phyloP scores from a whole-genome alignment of 2,797 vertebrate species.

The Gadopsis bispinosus region DNA sequence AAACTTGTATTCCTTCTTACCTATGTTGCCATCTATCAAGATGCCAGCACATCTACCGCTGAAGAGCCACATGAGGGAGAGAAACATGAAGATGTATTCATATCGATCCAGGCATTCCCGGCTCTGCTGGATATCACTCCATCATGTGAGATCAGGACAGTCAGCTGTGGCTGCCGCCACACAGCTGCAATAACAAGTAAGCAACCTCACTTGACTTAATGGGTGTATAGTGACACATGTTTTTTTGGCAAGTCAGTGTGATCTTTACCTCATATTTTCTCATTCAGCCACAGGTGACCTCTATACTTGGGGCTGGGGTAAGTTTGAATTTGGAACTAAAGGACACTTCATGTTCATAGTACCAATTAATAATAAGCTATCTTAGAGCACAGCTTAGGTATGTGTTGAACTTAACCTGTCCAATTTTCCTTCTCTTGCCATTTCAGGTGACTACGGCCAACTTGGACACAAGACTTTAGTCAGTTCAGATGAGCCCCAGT shows the following conservation, averaged over 20 bases:
- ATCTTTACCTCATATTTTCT: constrained; percentile 18
- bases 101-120: constrained; percentile 94
- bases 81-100: constrained; percentile 78
- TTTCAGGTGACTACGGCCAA: constrained; percentile 93
- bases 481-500: constrained; percentile 87
- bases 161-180: constrained; percentile 95
- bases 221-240: background rate
- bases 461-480: constrained; percentile 85
- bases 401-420: background rate
- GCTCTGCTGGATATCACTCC: constrained; percentile 90
- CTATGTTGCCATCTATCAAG: background rate
- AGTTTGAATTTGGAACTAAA: constrained; percentile 47
- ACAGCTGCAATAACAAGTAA: constrained; percentile 91
- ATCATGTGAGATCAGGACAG: constrained; percentile 78
- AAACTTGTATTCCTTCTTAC: background rate
- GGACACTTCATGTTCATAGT: background rate
- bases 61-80: constrained; percentile 45
- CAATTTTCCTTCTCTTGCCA: constrained; percentile 5
- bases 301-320: constrained; percentile 99
- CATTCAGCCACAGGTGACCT: constrained; percentile 88
- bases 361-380: background rate
- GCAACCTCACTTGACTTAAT: constrained; percentile 36
- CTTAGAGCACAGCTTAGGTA: background rate
- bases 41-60: constrained; percentile 21
- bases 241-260: constrained; percentile 51